phyloP scores from a whole-genome alignment of 2,113 vertebrate species.

The Charina bottae region DNA sequence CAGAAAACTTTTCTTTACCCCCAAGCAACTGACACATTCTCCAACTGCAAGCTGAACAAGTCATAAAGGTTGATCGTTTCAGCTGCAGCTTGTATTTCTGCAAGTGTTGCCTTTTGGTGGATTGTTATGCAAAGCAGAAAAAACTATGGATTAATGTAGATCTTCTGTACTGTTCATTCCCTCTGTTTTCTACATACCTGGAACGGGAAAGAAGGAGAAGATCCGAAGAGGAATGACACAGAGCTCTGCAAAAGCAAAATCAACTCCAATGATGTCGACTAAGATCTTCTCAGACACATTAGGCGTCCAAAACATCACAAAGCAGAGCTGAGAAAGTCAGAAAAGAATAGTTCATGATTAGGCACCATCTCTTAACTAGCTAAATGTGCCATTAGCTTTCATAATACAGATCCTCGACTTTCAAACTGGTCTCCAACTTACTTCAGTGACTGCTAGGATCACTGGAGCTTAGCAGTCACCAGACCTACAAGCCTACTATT shows the following conservation, averaged over 20 bases:
- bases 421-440: neutral
- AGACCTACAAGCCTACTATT: neutral
- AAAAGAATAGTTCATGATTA: slow-evolving; percentile 39
- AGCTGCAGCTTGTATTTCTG: neutral
- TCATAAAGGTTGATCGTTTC: neutral
- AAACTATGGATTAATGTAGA: neutral
- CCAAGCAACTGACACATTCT: neutral
- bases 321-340: slow-evolving; percentile 83
- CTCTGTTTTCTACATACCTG: slow-evolving; percentile 78
- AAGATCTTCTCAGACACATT: slow-evolving; percentile 93
- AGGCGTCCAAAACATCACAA: slow-evolving; percentile 96
- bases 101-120: neutral
- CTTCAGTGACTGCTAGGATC: neutral
- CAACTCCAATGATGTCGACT: slow-evolving; percentile 93
- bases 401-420: neutral
- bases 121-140: neutral
- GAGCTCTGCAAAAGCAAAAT: slow-evolving; percentile 88
- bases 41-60: neutral
- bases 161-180: neutral
- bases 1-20: neutral
- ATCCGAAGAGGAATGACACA: slow-evolving; percentile 91
- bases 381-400: neutral
- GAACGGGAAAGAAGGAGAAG: slow-evolving; percentile 97
- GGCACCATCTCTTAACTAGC: neutral
- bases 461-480: neutral